These are phyloP conservation scores for Phalanger gymnotis DNA, from an alignment of 2,797 vertebrate species.

Conservation along the genomic window DNA sequence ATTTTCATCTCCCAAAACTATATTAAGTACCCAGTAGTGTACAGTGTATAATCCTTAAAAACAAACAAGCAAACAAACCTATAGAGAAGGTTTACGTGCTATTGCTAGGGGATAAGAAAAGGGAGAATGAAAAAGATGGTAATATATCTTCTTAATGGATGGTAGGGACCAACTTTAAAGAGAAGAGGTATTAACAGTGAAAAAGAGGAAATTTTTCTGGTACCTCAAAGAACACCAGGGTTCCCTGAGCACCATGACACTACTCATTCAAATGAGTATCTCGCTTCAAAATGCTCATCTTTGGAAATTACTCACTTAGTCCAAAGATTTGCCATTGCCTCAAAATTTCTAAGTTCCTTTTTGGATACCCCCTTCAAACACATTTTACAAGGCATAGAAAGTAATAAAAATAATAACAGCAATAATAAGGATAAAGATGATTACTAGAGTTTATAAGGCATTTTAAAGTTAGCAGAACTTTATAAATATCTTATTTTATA, in stretches of 20 bases:
- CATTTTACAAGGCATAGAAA: not conserved
- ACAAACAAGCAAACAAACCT: not conserved
- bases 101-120: not conserved
- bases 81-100: not conserved
- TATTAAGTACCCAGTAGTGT: not conserved
- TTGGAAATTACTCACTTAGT: not conserved
- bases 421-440: not conserved
- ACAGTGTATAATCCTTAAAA: not conserved
- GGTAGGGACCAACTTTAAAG: not conserved
- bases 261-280: not conserved
- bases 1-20: not conserved
- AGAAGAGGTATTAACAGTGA: not conserved
- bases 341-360: not conserved
- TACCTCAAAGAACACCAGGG: not conserved
- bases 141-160: not conserved
- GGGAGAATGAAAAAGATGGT: not conserved
- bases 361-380: not conserved
- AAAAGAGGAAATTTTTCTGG: not conserved
- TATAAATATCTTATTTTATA: not conserved
- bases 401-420: not conserved
- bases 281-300: not conserved
- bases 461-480: not conserved
- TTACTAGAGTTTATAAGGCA: not conserved
- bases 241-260: not conserved
- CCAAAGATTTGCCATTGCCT: not conserved